Percentiles rank a stretch among this genome's conserved stretches.
Evolutionary conservation across 2,888 invertebrate genomes (phyloP).

Genomic region (Osmoderma eremita): DNA sequence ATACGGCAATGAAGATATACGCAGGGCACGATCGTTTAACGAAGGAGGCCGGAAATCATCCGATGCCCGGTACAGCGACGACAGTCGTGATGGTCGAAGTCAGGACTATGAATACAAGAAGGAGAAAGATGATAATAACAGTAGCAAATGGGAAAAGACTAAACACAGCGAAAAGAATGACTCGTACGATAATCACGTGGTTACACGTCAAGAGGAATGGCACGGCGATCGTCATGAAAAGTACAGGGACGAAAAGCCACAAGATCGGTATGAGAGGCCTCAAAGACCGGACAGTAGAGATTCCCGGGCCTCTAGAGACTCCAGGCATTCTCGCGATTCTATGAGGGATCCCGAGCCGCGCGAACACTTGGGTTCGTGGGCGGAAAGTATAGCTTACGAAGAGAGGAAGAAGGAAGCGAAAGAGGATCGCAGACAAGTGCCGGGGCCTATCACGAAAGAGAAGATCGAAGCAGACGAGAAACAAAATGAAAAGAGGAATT

Average conservation of each 20-base stretch:
- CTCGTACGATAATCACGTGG: constrained; percentile 49
- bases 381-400: constrained; percentile 57
- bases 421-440: constrained; percentile 65
- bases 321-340: constrained; percentile 64
- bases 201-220: constrained; percentile 53
- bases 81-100: constrained; percentile 56
- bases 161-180: constrained; percentile 45
- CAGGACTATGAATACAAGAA: constrained; percentile 53
- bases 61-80: constrained; percentile 61
- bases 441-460: constrained; percentile 71
- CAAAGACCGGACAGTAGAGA: constrained; percentile 71
- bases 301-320: constrained; percentile 67
- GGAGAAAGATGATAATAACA: constrained; percentile 56
- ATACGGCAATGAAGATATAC: constrained; percentile 58
- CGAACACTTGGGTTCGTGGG: constrained; percentile 63
- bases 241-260: constrained; percentile 51
- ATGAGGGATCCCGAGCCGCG: constrained; percentile 64
- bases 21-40: constrained; percentile 53
- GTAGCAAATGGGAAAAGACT: constrained; percentile 53
- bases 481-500: constrained; percentile 64
- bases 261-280: constrained; percentile 63
- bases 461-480: constrained; percentile 70
- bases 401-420: constrained; percentile 56
- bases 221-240: constrained; percentile 50
- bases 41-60: constrained; percentile 52